These are phyloP conservation scores for Parazoanthus swiftii DNA, from an alignment of 92 coral and sea anemone genomes.

Conservation along the genomic window DNA sequence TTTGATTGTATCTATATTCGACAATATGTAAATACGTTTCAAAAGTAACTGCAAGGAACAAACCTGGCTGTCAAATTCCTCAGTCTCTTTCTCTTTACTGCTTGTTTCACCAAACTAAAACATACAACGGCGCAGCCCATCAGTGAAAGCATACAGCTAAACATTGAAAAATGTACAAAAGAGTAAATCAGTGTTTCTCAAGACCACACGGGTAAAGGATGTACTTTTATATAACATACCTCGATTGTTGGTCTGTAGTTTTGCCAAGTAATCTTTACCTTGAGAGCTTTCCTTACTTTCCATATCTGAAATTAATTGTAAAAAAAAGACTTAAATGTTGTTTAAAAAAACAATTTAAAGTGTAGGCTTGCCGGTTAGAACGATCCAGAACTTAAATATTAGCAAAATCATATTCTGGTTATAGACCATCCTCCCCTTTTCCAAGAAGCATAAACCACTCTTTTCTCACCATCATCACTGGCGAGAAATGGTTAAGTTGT, in stretches of 20 bases:
- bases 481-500: too few relatives aligned
- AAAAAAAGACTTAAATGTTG: neutral
- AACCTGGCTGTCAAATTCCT: conserved; percentile 92
- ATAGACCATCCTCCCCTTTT: too few relatives aligned
- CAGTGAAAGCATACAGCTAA: neutral
- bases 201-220: neutral
- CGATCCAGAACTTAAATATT: too few relatives aligned
- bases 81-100: conserved; percentile 87
- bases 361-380: too few relatives aligned
- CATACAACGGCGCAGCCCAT: neutral
- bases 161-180: neutral
- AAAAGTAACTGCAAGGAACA: neutral
- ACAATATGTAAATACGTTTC: neutral
- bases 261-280: conserved; percentile 14
- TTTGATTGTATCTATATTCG: neutral
- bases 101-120: conserved; percentile 83
- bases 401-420: too few relatives aligned
- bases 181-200: neutral
- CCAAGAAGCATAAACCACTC: too few relatives aligned
- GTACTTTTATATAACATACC: neutral
- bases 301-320: conserved; percentile 1
- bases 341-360: too few relatives aligned
- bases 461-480: too few relatives aligned
- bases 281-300: conserved; percentile 38
- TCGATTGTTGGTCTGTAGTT: conserved; percentile 36